Evolutionary conservation across 2,888 invertebrate species (phyloP), one percentile per base, ranked within the genome.

Genomic region (Amiota mariae): DNA sequence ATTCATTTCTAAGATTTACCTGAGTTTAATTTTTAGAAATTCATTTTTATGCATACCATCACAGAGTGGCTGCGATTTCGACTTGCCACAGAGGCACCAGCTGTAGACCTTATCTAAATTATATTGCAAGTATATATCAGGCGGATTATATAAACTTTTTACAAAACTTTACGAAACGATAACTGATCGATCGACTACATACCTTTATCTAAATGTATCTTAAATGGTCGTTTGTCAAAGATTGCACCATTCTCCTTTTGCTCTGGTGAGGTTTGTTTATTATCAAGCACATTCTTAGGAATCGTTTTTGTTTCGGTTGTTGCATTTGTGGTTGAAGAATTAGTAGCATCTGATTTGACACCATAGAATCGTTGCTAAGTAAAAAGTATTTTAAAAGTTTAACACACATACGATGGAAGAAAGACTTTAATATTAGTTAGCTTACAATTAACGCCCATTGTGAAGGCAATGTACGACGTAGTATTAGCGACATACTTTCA

Each of bases 41-140:
- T 93, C 91, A 88, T 93, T 94, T 88, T 92, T 96, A 89, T 99
- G 98, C 0, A 96, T 95, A 15, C 96, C 96, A 91, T 99, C 99
- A 90, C 99, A 99, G 61, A 99, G 91, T 0, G 99, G 99, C 91
- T 99, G 98, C 36, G 90, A 93, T 87, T 96, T 95, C 76, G 98
- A 98, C 79, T 94, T 93, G 0, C 99, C 99, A 90, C 99, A 99
- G 0, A 95, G 91, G 88, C 99, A 99, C 98, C 98, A 99, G 47
- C 92, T 90, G 89, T 98, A 98, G 1, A 91, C 92, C 90, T 96
- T 96, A 54, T 93, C 94, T 89, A 71, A 73, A 54, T 36, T 64
- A 18, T 49, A 66, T 66, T 24, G 10, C n/a, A 12, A 36, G 24
- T 66, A 36, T n/a, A n/a, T n/a, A n/a, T n/a, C n/a, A 20, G 1